Evolutionary conservation across 2,888 invertebrate species (phyloP), one percentile per base, ranked within the genome.

Genomic region (Hemithea aestivaria): DNA sequence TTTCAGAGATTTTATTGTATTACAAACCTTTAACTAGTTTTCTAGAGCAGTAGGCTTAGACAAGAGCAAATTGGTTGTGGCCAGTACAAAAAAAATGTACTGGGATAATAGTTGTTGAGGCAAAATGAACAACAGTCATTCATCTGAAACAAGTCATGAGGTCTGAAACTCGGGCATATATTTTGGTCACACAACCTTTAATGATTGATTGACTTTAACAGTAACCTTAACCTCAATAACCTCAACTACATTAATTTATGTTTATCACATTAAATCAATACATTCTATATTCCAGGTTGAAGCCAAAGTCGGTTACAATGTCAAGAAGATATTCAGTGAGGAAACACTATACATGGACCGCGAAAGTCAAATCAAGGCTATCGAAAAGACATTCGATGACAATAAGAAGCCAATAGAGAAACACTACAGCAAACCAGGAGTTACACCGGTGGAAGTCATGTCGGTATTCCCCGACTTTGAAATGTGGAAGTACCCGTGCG

Each of bases 251-350:
- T n/a, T n/a, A n/a, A n/a, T n/a, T n/a, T n/a, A n/a, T n/a, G n/a
- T n/a, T n/a, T n/a, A n/a, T n/a, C n/a, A n/a, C 16, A 10, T 23
- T 12, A 10, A 20, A 23, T 20, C 6, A 7, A n/a, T 7, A 34
- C 4, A 10, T 25, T 2, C 20, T 16, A 11, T 28, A 37, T 58
- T 67, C 12, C 52, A 88, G 88, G 97, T 97, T 70, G 99, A 99
- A 89, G 97, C 98, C 0, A 99, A 98, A 91, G 97, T 99, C 38
- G 99, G 99, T 68, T 99, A 96, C 81, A 98, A 96, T 79, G 96
- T 98, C 56, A 98, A 99, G 78, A 98, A 97, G 78, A 94, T 93
- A 68, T 90, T 95, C 58, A 92, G 95, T 66, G 96, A 96, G 63
- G 97, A 98, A 69, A 96, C 96, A 0, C 80, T 98, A 16, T 99